Evolutionary conservation across 2,797 vertebrate species (phyloP).

Genomic region (Oophaga sylvatica): DNA sequence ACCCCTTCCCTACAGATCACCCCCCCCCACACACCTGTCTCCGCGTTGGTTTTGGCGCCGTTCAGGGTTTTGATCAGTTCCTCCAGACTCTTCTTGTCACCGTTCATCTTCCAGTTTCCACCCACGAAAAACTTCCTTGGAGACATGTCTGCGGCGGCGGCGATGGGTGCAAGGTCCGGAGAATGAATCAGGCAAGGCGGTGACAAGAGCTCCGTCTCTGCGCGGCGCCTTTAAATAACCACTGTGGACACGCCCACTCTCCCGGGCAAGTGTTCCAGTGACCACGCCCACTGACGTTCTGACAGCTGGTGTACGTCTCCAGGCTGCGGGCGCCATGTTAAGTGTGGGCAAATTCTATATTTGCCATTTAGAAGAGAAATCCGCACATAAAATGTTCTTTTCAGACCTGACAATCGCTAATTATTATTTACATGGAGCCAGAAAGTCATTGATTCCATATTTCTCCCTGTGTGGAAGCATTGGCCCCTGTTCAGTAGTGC

Average conservation of each 20-base stretch:
- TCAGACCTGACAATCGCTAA: too few species aligned
- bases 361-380: neutral
- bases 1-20: neutral
- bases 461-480: too few species aligned
- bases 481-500: too few species aligned
- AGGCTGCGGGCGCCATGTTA: constrained; percentile 23
- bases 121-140: constrained; percentile 95
- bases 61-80: constrained; percentile 91
- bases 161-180: accelerated
- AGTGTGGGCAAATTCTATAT: neutral
- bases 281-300: neutral
- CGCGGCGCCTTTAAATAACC: constrained; percentile 10
- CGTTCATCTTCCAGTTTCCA: constrained; percentile 98
- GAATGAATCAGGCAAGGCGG: neutral
- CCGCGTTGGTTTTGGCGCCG: constrained; percentile 81
- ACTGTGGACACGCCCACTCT: constrained; percentile 34
- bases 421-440: too few species aligned
- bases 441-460: too few species aligned
- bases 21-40: constrained; percentile 84
- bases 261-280: neutral
- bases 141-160: constrained; percentile 76
- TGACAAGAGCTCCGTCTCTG: accelerated
- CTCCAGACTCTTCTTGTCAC: constrained; percentile 89
- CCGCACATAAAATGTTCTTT: neutral
- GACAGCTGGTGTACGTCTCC: neutral